phyloP scores from a whole-genome alignment of 2,888 invertebrate genomes.

The Phorcus lineatus region DNA sequence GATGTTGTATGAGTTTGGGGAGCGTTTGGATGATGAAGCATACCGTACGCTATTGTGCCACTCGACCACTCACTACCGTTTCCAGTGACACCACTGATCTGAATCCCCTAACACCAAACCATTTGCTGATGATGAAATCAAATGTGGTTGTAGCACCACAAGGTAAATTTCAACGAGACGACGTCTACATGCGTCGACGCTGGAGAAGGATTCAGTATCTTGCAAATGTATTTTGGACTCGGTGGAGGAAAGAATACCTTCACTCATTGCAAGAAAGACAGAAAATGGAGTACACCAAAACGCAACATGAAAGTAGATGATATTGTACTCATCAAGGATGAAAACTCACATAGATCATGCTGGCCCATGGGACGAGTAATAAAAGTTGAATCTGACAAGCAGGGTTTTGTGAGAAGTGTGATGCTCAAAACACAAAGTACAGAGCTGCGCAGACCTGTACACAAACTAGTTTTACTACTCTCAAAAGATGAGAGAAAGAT shows the following conservation, averaged over 20 bases:
- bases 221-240: neutral
- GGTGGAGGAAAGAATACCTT: neutral
- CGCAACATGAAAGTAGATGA: too few species aligned
- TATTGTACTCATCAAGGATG: neutral
- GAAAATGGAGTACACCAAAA: neutral
- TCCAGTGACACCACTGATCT: neutral
- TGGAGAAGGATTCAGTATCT: neutral
- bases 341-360: neutral
- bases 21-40: neutral
- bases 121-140: neutral
- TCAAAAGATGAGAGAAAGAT: too few species aligned
- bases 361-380: too few species aligned
- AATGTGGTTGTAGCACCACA: neutral
- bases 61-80: neutral
- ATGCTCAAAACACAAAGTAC: too few species aligned
- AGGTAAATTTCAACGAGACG: neutral
- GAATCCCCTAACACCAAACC: neutral
- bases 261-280: neutral
- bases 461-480: too few species aligned
- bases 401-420: too few species aligned
- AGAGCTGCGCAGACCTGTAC: too few species aligned
- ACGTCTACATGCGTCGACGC: neutral
- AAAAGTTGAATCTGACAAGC: too few species aligned
- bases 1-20: too few species aligned
- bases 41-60: neutral